Conservation (phyloP, 2,888 invertebrate genomes). For the Belgica antarctica region DNA sequence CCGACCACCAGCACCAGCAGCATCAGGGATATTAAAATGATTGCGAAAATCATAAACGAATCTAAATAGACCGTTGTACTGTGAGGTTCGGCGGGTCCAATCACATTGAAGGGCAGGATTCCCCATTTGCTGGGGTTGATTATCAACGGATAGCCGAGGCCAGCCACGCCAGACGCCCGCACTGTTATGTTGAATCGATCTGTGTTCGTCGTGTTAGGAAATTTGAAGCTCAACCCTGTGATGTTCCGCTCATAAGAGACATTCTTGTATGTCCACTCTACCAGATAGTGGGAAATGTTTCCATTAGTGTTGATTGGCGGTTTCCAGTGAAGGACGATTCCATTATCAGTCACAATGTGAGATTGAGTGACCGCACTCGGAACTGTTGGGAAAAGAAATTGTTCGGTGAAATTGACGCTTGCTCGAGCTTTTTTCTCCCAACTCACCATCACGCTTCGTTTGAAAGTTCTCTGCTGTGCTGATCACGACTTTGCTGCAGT, state of each 20-base stretch:
- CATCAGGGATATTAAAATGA: conserved; percentile 20
- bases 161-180: conserved; percentile 53
- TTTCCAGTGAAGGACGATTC: conserved; percentile 52
- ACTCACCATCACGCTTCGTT: conserved; percentile 54
- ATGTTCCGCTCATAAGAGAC: conserved; percentile 51
- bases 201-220: conserved; percentile 53
- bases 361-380: conserved; percentile 54
- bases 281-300: conserved; percentile 52
- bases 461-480: conserved; percentile 47
- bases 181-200: conserved; percentile 54
- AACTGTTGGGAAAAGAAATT: conserved; percentile 46
- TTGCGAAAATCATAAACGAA: conserved; percentile 18
- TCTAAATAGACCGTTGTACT: neutral
- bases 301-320: conserved; percentile 53
- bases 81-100: neutral
- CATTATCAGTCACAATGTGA: conserved; percentile 50
- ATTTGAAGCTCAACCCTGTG: conserved; percentile 47
- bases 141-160: conserved; percentile 45
- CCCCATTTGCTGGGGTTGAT: conserved; percentile 11
- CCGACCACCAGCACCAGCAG: neutral
- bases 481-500: conserved; percentile 16
- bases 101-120: neutral
- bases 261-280: conserved; percentile 53
- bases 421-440: neutral
- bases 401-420: neutral